Conservation (phyloP, 37 sponge, comb jelly and placozoan genomes). For the Petrosia ficiformis region DNA sequence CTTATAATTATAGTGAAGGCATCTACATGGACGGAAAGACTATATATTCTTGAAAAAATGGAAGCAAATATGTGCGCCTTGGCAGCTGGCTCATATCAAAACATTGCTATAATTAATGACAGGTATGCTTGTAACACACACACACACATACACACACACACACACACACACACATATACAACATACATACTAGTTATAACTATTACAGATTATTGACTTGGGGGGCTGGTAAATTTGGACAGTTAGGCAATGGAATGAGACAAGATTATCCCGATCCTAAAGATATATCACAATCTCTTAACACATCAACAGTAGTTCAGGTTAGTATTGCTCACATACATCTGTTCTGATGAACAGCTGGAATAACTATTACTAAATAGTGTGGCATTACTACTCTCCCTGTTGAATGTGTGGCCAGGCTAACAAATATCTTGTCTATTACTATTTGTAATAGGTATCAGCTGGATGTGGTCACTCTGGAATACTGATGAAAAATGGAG, state of each 20-base stretch:
- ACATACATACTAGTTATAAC: too few relatives aligned
- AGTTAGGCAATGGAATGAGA: constrained; percentile 54
- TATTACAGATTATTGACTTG: too few relatives aligned
- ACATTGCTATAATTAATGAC: constrained; percentile 1
- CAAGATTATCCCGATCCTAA: constrained; percentile 43
- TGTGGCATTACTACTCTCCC: too few relatives aligned
- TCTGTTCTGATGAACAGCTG: too few relatives aligned
- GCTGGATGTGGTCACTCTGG: constrained; percentile 67
- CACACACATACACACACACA: too few relatives aligned
- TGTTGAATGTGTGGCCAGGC: background rate
- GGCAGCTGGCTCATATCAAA: constrained; percentile 56
- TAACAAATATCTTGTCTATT: background rate
- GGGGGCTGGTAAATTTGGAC: constrained; percentile 71
- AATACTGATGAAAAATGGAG: constrained; percentile 46
- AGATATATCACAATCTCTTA: constrained; percentile 25
- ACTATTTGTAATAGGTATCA: constrained; percentile 34
- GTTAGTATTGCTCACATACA: too few relatives aligned
- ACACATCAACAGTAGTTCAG: constrained; percentile 41
- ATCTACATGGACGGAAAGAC: constrained; percentile 38
- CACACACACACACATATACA: too few relatives aligned
- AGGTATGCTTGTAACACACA: constrained; percentile 21
- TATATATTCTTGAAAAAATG: constrained; percentile 27
- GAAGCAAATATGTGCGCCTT: background rate
- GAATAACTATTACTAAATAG: too few relatives aligned
- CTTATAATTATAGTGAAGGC: constrained; percentile 16